These are phyloP conservation scores for Antechinus flavipes DNA, from an alignment of 2,113 vertebrate genomes.

Conservation along the genomic window DNA sequence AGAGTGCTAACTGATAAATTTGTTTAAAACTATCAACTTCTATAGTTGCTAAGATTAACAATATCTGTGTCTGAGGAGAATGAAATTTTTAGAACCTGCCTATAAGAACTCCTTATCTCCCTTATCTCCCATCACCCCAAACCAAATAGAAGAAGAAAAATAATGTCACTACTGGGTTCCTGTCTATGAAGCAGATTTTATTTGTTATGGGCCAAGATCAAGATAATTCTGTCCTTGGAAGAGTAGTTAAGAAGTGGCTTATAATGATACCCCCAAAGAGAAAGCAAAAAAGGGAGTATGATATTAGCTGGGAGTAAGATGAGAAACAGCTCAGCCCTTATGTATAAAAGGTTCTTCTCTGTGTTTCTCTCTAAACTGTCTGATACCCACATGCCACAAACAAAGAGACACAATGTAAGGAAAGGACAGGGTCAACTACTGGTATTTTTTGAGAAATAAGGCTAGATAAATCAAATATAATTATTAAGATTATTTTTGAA, in stretches of 20 bases:
- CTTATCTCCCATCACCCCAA: no score
- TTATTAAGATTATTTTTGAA: not conserved
- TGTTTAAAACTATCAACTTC: no score
- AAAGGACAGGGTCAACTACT: not conserved
- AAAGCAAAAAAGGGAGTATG: accelerated
- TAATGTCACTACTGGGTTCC: not conserved
- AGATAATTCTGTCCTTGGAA: not conserved
- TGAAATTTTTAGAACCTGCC: not conserved
- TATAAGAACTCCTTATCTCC: not conserved
- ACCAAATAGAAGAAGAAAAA: not conserved
- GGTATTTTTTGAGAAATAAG: not conserved
- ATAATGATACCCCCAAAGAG: not conserved
- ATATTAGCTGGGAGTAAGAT: not conserved
- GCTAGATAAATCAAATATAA: no score
- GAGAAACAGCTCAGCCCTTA: not conserved
- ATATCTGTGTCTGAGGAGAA: not conserved
- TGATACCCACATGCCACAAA: not conserved
- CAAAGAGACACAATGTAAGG: not conserved
- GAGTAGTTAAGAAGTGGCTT: not conserved
- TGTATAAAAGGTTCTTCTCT: not conserved
- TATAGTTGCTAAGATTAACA: not conserved
- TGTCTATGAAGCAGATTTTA: not conserved
- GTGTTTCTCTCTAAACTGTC: not conserved
- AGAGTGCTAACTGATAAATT: no score
- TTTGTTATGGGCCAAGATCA: not conserved